These are phyloP conservation scores for Drosophila kanapiae DNA, from an alignment of 1,140 invertebrate species.

Conservation along the genomic window DNA sequence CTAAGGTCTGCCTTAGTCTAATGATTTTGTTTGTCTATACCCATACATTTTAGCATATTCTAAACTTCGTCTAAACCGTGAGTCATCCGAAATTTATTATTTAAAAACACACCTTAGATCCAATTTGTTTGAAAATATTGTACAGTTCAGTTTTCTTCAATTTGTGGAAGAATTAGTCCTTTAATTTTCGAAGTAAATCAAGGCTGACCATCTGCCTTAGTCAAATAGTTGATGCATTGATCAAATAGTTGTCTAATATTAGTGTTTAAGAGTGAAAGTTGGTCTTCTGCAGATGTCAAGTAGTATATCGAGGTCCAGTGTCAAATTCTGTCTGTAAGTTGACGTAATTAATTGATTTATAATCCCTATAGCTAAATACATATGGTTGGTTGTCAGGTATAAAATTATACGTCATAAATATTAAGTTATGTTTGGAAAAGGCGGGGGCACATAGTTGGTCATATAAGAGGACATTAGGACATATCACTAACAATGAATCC, in stretches of 20 bases:
- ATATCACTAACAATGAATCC: not conserved
- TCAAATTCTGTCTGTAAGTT: not conserved
- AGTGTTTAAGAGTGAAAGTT: not conserved
- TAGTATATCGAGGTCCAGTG: not conserved
- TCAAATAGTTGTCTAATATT: not conserved
- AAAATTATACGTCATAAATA: not conserved
- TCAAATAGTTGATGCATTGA: no score
- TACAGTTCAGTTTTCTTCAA: no score
- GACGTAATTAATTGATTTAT: not conserved
- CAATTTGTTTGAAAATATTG: no score
- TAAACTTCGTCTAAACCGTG: no score
- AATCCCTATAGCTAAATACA: not conserved
- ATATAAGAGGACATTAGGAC: not conserved
- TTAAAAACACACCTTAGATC: no score
- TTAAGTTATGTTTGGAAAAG: not conserved
- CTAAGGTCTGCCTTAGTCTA: no score
- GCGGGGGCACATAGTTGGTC: not conserved
- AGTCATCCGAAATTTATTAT: no score
- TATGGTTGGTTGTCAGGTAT: not conserved
- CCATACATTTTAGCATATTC: no score
- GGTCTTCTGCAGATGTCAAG: not conserved
- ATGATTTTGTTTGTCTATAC: no score
- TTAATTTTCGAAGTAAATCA: no score
- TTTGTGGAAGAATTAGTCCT: no score
- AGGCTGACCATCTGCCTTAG: no score